Percentiles rank a stretch among this genome's conserved stretches.
Evolutionary conservation across 1,140 invertebrate genomes (phyloP).

Genomic region (Macrosteles quadrilineatus): DNA sequence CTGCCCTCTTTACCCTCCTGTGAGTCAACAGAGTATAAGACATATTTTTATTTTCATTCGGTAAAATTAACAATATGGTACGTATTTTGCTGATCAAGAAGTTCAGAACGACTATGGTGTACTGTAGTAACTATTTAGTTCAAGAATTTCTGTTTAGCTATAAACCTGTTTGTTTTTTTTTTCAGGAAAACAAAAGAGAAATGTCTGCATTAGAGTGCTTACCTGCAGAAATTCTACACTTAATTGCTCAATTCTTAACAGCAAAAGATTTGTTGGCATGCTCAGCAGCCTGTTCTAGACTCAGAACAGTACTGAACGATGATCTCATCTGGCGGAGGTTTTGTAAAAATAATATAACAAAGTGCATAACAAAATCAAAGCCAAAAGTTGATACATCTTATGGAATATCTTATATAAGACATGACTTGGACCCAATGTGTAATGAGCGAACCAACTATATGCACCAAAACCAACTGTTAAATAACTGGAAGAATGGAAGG

Average conservation of each 20-base stretch:
- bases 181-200: background rate
- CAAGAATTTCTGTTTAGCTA: no score
- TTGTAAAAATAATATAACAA: background rate
- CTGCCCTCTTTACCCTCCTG: no score
- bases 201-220: background rate
- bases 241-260: background rate
- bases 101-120: no score
- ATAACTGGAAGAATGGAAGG: slow-evolving; percentile 12
- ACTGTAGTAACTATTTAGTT: no score
- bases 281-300: background rate
- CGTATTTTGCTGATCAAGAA: no score
- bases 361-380: background rate
- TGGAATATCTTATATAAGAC: background rate
- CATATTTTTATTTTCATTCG: no score
- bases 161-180: no score
- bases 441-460: background rate
- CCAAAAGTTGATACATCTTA: background rate
- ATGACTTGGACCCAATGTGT: background rate
- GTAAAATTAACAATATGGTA: no score
- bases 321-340: slow-evolving; percentile 3
- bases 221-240: background rate
- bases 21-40: no score
- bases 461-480: background rate
- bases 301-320: background rate
- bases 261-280: background rate